These are phyloP conservation scores for Montipora foliosa DNA, from an alignment of 64 coral and sea anemone species.

Conservation along the genomic window DNA sequence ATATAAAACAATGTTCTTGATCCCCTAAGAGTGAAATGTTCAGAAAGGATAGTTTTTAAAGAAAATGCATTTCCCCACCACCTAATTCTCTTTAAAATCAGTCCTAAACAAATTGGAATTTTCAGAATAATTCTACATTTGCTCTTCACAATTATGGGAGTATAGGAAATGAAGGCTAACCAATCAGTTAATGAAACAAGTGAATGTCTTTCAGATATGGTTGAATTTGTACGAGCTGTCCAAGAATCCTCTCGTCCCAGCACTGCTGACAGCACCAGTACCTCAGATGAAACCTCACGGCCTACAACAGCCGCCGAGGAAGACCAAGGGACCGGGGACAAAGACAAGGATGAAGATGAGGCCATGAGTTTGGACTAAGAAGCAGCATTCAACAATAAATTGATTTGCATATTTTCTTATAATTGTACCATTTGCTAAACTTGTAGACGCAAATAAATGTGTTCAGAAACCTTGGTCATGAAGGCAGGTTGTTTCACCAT, in stretches of 20 bases:
- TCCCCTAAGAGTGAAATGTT: no score
- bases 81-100: no score
- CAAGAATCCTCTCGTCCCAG: conserved; percentile 79
- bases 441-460: no score
- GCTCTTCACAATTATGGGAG: no score
- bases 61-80: no score
- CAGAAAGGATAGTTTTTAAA: no score
- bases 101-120: neutral
- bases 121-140: no score
- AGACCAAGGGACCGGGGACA: conserved; percentile 55
- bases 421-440: neutral
- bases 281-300: conserved; percentile 70
- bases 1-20: no score
- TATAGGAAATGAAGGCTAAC: neutral
- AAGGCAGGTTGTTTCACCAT: no score
- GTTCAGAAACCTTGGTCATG: no score
- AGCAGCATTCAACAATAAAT: neutral
- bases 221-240: conserved; percentile 88
- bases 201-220: conserved; percentile 72
- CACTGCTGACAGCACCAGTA: conserved; percentile 85
- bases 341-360: conserved; percentile 88
- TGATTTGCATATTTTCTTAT: neutral
- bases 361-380: conserved; percentile 81
- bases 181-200: no score
- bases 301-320: conserved; percentile 68